These are phyloP conservation scores for Pituophis catenifer DNA, from an alignment of 2,113 vertebrate species.

Conservation along the genomic window DNA sequence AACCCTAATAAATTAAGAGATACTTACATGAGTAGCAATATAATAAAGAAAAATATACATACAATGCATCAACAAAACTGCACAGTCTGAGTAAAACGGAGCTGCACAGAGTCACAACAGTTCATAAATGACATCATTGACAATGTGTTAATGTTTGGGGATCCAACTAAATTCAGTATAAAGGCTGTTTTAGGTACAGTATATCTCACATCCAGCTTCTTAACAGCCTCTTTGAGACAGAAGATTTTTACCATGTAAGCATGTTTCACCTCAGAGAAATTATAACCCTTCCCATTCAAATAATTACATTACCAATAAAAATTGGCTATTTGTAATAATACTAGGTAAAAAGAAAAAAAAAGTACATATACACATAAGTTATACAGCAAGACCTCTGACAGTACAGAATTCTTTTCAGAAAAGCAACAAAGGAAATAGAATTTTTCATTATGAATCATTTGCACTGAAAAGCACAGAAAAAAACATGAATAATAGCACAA, in stretches of 20 bases:
- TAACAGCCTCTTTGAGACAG: slow-evolving; percentile 57
- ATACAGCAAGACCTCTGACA: slow-evolving; percentile 47
- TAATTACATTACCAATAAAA: slow-evolving; percentile 66
- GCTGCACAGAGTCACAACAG: slow-evolving; percentile 39
- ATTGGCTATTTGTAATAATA: slow-evolving; percentile 53
- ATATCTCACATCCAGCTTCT: slow-evolving; percentile 56
- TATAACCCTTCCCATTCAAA: slow-evolving; percentile 65
- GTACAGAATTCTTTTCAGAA: slow-evolving; percentile 45
- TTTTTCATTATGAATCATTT: slow-evolving; percentile 41
- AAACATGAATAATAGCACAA: slow-evolving; percentile 35
- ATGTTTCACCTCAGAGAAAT: slow-evolving; percentile 67
- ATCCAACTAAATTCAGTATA: slow-evolving; percentile 44
- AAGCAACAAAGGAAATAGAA: slow-evolving; percentile 20
- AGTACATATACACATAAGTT: slow-evolving; percentile 11
- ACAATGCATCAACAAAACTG: slow-evolving; percentile 9
- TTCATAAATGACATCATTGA: slow-evolving; percentile 59
- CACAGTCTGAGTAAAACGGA: slow-evolving; percentile 17
- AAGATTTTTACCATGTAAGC: slow-evolving; percentile 62
- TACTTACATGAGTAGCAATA: slow-evolving; percentile 40
- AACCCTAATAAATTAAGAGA: slow-evolving; percentile 9
- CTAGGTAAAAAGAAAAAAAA: slow-evolving; percentile 35
- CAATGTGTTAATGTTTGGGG: slow-evolving; percentile 4
- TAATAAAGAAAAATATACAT: slow-evolving; percentile 24
- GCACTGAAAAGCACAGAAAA: slow-evolving; percentile 32
- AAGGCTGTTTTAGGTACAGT: slow-evolving; percentile 56